phyloP scores from a whole-genome alignment of 2,797 vertebrate species.

The Tadarida brasiliensis region DNA sequence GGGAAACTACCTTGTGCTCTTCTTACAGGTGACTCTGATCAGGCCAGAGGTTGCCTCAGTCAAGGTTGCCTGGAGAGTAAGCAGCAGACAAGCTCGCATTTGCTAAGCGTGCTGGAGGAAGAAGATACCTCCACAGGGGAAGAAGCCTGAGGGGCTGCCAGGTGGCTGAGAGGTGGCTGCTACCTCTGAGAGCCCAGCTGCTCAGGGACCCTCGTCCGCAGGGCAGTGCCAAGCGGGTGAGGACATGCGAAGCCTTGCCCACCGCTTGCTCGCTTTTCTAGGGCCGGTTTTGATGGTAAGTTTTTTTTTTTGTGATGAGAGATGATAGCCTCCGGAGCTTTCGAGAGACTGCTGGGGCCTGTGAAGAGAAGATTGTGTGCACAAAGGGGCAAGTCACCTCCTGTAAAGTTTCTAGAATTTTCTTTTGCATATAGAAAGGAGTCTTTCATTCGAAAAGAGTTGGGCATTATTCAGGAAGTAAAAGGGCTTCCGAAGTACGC shows the following conservation, averaged over 20 bases:
- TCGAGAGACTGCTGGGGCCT: not conserved
- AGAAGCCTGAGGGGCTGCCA: not conserved
- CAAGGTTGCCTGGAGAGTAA: not conserved
- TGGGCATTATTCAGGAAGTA: not conserved
- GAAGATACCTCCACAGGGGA: not conserved
- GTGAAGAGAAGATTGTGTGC: not conserved
- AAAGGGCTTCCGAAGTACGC: not conserved
- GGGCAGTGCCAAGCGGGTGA: accelerated
- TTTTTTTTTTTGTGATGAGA: not conserved
- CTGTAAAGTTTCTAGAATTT: not conserved
- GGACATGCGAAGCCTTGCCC: not conserved
- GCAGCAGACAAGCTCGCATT: not conserved
- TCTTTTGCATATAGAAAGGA: not conserved
- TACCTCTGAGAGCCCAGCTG: not conserved
- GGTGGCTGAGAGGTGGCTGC: not conserved
- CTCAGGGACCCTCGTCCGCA: accelerated
- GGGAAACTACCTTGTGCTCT: not conserved
- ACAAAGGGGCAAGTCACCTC: not conserved
- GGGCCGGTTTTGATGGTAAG: not conserved
- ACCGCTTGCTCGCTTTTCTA: not conserved
- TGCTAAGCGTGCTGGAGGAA: not conserved
- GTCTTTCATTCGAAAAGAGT: not conserved
- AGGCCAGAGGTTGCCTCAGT: not conserved
- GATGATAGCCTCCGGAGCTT: not conserved
- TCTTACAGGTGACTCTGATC: constrained; percentile 1